Conservation (phyloP, 2,113 vertebrate species). For the Eptesicus fuscus region DNA sequence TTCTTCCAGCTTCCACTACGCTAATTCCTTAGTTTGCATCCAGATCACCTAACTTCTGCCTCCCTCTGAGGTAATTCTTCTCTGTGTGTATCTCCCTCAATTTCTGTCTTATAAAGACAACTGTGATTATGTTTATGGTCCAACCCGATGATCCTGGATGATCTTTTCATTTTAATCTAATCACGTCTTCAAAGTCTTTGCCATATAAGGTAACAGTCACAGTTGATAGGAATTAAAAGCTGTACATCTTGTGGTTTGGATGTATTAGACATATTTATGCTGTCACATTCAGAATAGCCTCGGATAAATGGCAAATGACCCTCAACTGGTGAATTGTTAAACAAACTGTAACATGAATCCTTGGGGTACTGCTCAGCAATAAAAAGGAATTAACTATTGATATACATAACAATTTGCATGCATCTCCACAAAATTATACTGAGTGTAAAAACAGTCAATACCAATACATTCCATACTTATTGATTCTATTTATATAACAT, state of each 20-base stretch:
- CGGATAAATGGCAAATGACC: neutral
- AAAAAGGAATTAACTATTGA: neutral
- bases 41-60: neutral
- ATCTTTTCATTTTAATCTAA: neutral
- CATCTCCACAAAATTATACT: neutral
- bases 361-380: neutral
- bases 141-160: neutral
- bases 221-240: neutral
- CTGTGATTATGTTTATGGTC: neutral
- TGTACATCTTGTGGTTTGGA: rapidly evolving
- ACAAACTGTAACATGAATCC: too few species aligned
- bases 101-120: neutral
- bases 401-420: neutral
- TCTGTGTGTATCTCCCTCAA: neutral
- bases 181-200: neutral
- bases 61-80: neutral
- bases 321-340: neutral
- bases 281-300: neutral
- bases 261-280: neutral
- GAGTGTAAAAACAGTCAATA: neutral
- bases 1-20: neutral
- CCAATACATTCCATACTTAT: neutral
- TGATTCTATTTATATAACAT: neutral
- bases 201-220: neutral
- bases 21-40: neutral